These are phyloP conservation scores for Crocuta crocuta DNA, from an alignment of 2,113 vertebrate species.

Conservation along the genomic window DNA sequence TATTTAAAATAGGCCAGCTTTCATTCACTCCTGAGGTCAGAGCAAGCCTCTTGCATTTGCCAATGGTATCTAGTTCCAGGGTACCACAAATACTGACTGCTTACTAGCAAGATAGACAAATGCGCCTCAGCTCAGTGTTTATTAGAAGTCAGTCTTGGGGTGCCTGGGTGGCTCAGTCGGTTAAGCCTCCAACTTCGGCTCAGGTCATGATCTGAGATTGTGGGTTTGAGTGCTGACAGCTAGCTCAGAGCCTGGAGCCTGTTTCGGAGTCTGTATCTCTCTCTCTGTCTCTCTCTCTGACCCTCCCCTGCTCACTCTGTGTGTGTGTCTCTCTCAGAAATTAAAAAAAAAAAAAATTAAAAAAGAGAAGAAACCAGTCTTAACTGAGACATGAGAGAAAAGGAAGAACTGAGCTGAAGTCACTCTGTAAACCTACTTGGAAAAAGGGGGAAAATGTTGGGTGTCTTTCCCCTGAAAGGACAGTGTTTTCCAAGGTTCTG, in stretches of 20 bases:
- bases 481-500: background rate
- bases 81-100: background rate
- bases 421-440: background rate
- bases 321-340: too few relatives aligned
- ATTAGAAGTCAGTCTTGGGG: background rate
- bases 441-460: background rate
- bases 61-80: background rate
- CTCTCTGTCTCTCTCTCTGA: too few relatives aligned
- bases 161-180: too few relatives aligned
- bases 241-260: too few relatives aligned
- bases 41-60: background rate
- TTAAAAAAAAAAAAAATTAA: too few relatives aligned
- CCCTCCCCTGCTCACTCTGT: too few relatives aligned
- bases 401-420: background rate
- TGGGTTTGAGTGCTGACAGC: too few relatives aligned
- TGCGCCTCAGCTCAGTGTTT: background rate
- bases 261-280: too few relatives aligned
- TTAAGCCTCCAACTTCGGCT: too few relatives aligned
- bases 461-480: background rate
- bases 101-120: background rate
- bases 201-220: too few relatives aligned
- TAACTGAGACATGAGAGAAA: background rate
- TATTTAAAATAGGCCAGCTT: background rate
- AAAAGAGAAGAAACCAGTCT: background rate
- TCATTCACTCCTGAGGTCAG: background rate